Evolutionary conservation across 2,113 vertebrate species (phyloP).

Genomic region (Cinclus mexicanus): DNA sequence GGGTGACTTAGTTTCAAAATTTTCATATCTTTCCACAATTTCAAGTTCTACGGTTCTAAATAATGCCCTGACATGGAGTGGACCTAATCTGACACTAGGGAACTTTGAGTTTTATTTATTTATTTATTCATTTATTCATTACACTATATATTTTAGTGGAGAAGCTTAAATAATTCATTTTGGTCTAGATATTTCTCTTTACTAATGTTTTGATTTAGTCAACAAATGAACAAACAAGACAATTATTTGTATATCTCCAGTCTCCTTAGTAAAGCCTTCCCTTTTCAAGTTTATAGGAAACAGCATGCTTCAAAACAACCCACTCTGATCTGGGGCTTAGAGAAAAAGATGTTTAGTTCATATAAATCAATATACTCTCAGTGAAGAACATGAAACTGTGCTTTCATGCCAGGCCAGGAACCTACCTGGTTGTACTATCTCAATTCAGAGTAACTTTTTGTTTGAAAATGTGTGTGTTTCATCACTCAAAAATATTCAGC

Average conservation of each 20-base stretch:
- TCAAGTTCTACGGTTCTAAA: neutral
- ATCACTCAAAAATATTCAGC: neutral
- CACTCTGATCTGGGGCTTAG: neutral
- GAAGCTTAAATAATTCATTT: neutral
- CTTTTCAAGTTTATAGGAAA: neutral
- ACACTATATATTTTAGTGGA: neutral
- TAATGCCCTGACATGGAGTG: neutral
- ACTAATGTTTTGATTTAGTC: neutral
- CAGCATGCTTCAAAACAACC: constrained; percentile 11
- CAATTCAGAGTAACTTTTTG: neutral
- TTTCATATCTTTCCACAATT: neutral
- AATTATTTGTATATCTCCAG: neutral
- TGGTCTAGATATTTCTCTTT: neutral
- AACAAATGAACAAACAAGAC: neutral
- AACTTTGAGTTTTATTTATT: neutral
- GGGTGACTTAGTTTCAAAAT: neutral
- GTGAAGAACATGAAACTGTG: neutral
- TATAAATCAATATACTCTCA: constrained; percentile 34
- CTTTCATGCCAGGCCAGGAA: neutral
- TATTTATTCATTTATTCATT: no score
- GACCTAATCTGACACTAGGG: neutral
- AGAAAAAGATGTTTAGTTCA: neutral
- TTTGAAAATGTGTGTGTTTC: neutral
- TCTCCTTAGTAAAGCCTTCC: neutral
- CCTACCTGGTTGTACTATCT: neutral